phyloP scores from a whole-genome alignment of 1,140 invertebrate species.

The Ips typographus region DNA sequence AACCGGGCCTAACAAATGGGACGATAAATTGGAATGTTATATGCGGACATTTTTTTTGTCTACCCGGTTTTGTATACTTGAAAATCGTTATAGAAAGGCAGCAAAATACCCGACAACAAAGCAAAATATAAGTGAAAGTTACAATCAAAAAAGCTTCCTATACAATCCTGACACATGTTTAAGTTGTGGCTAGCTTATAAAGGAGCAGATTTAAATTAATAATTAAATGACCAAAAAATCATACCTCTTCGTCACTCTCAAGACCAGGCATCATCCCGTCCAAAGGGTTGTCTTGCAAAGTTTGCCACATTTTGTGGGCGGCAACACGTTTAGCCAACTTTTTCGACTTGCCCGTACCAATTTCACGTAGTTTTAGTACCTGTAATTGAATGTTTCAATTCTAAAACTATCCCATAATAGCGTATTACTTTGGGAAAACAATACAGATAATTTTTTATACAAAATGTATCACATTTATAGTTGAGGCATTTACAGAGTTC shows the following conservation, averaged over 20 bases:
- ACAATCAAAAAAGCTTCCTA: neutral
- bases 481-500: conserved; percentile 10
- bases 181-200: too few species aligned
- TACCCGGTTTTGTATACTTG: too few species aligned
- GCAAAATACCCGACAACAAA: conserved; percentile 45
- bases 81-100: conserved; percentile 36
- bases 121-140: neutral
- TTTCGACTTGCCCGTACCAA: conserved; percentile 90
- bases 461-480: conserved; percentile 23
- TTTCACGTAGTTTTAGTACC: conserved; percentile 78
- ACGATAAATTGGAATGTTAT: too few species aligned
- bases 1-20: too few species aligned
- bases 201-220: too few species aligned
- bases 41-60: too few species aligned
- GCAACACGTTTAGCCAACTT: conserved; percentile 93
- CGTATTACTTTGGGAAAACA: neutral
- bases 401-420: too few species aligned
- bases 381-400: conserved; percentile 47
- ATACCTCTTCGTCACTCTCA: conserved; percentile 39
- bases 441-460: too few species aligned
- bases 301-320: conserved; percentile 89
- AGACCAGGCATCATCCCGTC: conserved; percentile 60
- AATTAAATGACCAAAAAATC: neutral
- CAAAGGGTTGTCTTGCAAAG: conserved; percentile 73
- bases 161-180: neutral